A percentile compares a stretch with the other conserved stretches of the same genome.
phyloP scores from a whole-genome alignment of 2,888 invertebrate genomes.

The Pegoplata infirma region DNA sequence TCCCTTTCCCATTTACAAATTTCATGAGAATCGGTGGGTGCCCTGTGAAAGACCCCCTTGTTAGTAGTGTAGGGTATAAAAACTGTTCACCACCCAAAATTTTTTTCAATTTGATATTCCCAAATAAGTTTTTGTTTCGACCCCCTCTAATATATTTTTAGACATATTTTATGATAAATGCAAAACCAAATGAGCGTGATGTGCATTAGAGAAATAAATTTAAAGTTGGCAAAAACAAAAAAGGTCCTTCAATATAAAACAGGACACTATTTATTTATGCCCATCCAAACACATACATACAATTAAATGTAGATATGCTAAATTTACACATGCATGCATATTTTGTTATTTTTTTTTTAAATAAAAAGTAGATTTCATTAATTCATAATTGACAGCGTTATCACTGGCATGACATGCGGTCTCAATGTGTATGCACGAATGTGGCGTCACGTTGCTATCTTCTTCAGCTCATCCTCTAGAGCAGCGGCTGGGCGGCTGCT shows the following conservation, averaged over 20 bases:
- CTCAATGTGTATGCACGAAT: constrained; percentile 5
- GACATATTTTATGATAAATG: constrained; percentile 5
- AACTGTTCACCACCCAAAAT: background rate
- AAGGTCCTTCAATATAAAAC: background rate
- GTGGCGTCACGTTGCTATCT: constrained; percentile 50
- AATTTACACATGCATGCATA: constrained; percentile 14
- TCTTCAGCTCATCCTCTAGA: too few species aligned
- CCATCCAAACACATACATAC: background rate
- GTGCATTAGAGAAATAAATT: constrained; percentile 13
- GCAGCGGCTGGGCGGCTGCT: too few species aligned
- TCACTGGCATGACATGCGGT: constrained; percentile 27
- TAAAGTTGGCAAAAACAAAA: constrained; percentile 2
- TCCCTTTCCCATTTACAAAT: too few species aligned
- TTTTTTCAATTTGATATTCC: too few species aligned
- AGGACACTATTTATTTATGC: constrained; percentile 11
- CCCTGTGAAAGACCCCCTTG: too few species aligned
- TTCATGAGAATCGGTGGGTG: too few species aligned
- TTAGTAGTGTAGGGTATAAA: too few species aligned
- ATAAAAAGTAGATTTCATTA: constrained; percentile 46
- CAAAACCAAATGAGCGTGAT: constrained; percentile 15
- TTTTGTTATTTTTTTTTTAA: constrained; percentile 35
- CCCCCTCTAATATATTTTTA: too few species aligned
- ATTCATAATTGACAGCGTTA: constrained; percentile 57
- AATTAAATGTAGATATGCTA: too few species aligned
- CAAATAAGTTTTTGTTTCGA: background rate